Evolutionary conservation across 2,888 invertebrate species (phyloP).

Genomic region (Synergus itoensis): DNA sequence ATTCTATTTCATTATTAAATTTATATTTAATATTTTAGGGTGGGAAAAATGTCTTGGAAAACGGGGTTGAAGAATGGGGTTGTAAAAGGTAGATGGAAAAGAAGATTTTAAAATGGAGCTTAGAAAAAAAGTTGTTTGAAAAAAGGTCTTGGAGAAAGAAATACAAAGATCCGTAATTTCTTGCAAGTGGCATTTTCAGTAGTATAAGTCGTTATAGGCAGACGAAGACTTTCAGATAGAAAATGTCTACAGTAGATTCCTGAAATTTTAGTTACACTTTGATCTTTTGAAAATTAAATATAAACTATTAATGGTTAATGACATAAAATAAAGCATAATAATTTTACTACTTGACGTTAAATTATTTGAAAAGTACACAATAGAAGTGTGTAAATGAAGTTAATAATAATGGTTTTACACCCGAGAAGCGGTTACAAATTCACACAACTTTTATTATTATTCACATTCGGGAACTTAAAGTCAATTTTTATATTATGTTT

Average conservation of each 20-base stretch:
- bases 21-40: neutral
- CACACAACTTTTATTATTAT: neutral
- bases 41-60: too few relatives aligned
- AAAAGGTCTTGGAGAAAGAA: neutral
- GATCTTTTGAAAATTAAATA: neutral
- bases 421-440: neutral
- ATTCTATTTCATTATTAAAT: neutral
- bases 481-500: conserved; percentile 29
- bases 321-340: neutral
- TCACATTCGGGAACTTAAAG: neutral
- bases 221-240: neutral
- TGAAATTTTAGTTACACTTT: too few relatives aligned
- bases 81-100: too few relatives aligned
- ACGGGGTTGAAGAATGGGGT: too few relatives aligned
- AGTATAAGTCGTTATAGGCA: neutral
- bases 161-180: too few relatives aligned
- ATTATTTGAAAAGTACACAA: neutral
- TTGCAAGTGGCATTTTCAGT: neutral
- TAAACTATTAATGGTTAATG: neutral
- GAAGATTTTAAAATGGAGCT: too few relatives aligned
- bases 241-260: too few relatives aligned
- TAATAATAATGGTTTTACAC: neutral
- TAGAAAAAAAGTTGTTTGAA: neutral
- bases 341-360: neutral
- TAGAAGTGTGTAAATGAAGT: neutral